Evolutionary conservation across 2,113 vertebrate genomes (phyloP).

Genomic region (Dinomys branickii): DNA sequence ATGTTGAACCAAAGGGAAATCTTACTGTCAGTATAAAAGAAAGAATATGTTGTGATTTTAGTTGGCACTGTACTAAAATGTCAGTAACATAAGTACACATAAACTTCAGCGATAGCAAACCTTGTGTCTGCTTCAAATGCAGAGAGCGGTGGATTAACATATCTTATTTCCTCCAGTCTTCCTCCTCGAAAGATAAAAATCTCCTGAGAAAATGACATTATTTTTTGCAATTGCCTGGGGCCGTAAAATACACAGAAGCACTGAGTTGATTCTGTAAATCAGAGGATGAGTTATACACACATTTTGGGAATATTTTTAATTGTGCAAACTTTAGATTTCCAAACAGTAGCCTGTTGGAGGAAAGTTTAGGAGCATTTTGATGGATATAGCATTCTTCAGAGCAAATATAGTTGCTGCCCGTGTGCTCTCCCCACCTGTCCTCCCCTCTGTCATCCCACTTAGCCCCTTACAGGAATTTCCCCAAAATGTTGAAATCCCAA

Average conservation of each 20-base stretch:
- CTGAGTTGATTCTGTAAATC: slow-evolving; percentile 25
- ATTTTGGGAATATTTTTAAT: slow-evolving; percentile 29
- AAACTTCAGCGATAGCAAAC: slow-evolving; percentile 34
- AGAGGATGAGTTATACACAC: slow-evolving; percentile 47
- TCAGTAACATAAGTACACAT: slow-evolving; percentile 9
- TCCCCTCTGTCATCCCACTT: not conserved
- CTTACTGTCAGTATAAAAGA: not conserved
- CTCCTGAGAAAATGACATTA: slow-evolving; percentile 51
- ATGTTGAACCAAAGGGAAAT: slow-evolving; percentile 26
- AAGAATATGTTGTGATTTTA: slow-evolving; percentile 14
- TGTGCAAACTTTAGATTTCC: slow-evolving; percentile 10
- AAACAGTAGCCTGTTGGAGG: not conserved
- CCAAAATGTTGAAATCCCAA: not conserved
- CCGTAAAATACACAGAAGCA: slow-evolving; percentile 11
- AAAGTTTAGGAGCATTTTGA: not conserved
- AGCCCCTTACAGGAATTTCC: not conserved
- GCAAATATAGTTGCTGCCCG: not conserved
- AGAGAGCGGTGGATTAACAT: slow-evolving; percentile 48
- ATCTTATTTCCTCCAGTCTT: slow-evolving; percentile 68
- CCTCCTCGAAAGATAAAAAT: slow-evolving; percentile 64
- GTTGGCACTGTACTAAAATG: slow-evolving; percentile 7
- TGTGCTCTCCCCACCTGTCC: not conserved
- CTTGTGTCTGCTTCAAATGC: slow-evolving; percentile 27
- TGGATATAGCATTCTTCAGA: not conserved
- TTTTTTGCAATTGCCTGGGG: slow-evolving; percentile 53